Evolutionary conservation across 1,140 invertebrate genomes (phyloP), one percentile per base, ranked within the genome.

Genomic region (Hyposmocoma kahamanoa): DNA sequence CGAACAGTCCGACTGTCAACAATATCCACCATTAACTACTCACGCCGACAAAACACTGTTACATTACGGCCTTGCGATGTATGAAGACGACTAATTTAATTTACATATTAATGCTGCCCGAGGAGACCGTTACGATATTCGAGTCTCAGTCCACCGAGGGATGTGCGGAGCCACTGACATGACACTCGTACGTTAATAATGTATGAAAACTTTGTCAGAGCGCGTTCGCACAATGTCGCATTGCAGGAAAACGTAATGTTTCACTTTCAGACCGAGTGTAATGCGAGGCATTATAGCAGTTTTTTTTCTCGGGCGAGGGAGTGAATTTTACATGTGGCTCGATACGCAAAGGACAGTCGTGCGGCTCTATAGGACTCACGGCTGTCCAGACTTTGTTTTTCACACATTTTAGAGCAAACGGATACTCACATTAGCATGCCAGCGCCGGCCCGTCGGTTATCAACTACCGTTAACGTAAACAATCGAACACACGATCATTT

Each of bases 351-450:
- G 20, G 34, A 28, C 9, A n/a, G n/a, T n/a, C n/a, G n/a, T n/a
- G n/a, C n/a, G n/a, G n/a, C n/a, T n/a, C n/a, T n/a, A n/a, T n/a
- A n/a, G n/a, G n/a, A n/a, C n/a, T n/a, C n/a, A n/a, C n/a, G n/a
- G n/a, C n/a, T n/a, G n/a, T n/a, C n/a, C n/a, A n/a, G n/a, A n/a
- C n/a, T n/a, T n/a, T n/a, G n/a, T n/a, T n/a, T n/a, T n/a, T n/a
- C n/a, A n/a, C n/a, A n/a, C n/a, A n/a, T n/a, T n/a, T n/a, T n/a
- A n/a, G n/a, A n/a, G n/a, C n/a, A n/a, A n/a, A n/a, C 42, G 24
- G 42, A 71, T 84, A 82, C 80, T 84, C 78, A 84, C 80, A 82
- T 84, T 70, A 75, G 80, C 80, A 82, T 82, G 76, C 77, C 77
- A 80, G 77, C 73, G 72, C 76, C 72, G 63, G 67, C 58, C 62